These are phyloP conservation scores for Artibeus jamaicensis DNA, from an alignment of 2,797 vertebrate genomes.

Conservation along the genomic window DNA sequence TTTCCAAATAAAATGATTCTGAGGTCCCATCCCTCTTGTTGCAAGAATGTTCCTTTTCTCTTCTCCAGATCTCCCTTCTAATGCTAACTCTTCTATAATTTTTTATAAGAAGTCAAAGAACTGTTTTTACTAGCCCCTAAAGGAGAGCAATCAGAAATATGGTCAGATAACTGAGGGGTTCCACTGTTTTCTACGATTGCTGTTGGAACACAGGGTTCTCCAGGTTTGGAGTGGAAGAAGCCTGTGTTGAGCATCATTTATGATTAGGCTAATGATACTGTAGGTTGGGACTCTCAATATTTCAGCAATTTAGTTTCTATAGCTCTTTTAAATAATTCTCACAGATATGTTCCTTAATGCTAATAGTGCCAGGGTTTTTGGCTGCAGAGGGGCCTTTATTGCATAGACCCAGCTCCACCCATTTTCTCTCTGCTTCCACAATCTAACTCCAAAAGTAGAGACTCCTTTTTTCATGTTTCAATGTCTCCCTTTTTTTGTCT, in stretches of 20 bases:
- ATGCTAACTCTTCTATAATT: background rate
- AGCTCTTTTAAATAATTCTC: background rate
- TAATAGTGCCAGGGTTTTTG: background rate
- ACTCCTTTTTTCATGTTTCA: background rate
- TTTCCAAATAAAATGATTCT: no score
- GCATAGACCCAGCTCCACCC: background rate
- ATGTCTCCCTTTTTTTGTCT: background rate
- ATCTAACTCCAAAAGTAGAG: background rate
- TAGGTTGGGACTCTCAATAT: background rate
- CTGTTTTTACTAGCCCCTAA: background rate
- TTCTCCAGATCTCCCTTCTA: background rate
- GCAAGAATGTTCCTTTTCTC: background rate
- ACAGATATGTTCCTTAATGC: background rate
- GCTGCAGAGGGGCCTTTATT: background rate
- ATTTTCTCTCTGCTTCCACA: background rate
- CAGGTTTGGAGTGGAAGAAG: background rate
- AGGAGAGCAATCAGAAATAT: background rate
- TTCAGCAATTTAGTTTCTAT: background rate
- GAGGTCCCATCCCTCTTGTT: background rate
- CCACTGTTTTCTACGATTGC: background rate
- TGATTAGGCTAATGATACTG: background rate
- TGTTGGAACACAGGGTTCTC: background rate
- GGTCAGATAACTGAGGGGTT: background rate
- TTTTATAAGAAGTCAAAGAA: background rate
- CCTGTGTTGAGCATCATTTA: background rate